Percentiles rank a stretch among this genome's conserved stretches.
Evolutionary conservation across 23 tunicate genomes (phyloP).

Genomic region (Corella eumyota): DNA sequence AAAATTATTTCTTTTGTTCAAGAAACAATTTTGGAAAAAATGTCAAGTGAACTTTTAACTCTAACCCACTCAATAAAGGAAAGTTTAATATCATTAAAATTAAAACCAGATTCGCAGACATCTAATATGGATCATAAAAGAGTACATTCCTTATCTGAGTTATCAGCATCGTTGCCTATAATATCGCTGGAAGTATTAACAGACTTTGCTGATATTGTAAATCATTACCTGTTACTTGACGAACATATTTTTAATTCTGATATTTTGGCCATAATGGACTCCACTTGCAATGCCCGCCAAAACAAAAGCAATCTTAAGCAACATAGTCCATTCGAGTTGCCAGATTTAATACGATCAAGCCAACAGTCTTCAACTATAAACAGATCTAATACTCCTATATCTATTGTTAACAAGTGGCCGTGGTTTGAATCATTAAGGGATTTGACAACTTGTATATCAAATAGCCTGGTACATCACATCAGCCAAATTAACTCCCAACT

Average conservation of each 20-base stretch:
- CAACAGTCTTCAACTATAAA: constrained; percentile 20
- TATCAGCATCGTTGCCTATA: no score
- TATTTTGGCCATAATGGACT: constrained; percentile 5
- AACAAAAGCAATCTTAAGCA: constrained; percentile 60
- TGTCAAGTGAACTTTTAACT: constrained; percentile 42
- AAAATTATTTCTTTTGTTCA: constrained; percentile 18
- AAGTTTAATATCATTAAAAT: not conserved
- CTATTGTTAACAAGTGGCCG: constrained; percentile 6
- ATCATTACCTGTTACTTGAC: not conserved
- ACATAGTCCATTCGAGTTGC: constrained; percentile 33
- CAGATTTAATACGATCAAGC: constrained; percentile 65
- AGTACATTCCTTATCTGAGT: not conserved
- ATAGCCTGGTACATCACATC: not conserved
- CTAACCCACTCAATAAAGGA: constrained; percentile 23
- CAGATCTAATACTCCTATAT: not conserved
- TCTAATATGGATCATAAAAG: not conserved
- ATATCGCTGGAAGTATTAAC: no score
- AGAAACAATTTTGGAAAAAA: constrained; percentile 51
- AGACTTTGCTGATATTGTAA: not conserved
- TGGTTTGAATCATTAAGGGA: constrained; percentile 23
- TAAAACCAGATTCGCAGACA: not conserved
- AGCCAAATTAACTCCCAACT: no score
- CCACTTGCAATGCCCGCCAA: constrained; percentile 2
- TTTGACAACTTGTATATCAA: not conserved
- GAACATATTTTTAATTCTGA: constrained; percentile 3